These are phyloP conservation scores for Corvus hawaiiensis DNA, from an alignment of 2,113 vertebrate genomes.

Conservation along the genomic window DNA sequence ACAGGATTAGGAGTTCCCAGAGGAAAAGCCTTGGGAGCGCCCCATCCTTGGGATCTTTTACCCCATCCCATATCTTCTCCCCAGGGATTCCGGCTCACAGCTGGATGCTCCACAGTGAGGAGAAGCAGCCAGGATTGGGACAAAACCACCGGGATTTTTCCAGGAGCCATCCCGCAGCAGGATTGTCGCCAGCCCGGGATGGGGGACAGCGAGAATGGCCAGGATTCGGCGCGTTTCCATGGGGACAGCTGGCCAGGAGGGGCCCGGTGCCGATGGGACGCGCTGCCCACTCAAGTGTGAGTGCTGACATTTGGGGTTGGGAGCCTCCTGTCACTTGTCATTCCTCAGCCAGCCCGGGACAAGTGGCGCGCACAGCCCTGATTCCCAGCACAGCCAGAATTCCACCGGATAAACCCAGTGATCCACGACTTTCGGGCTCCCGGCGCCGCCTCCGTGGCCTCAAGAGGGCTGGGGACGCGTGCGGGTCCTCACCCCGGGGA, in stretches of 20 bases:
- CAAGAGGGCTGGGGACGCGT: accelerated
- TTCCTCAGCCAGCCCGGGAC: background rate
- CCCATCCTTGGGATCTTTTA: background rate
- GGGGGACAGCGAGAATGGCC: accelerated
- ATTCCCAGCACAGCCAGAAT: background rate
- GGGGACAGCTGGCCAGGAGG: background rate
- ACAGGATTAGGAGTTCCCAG: background rate
- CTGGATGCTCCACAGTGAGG: accelerated
- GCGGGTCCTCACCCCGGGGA: accelerated
- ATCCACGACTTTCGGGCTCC: accelerated
- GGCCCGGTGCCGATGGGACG: accelerated
- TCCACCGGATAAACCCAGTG: background rate
- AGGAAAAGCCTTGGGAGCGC: background rate
- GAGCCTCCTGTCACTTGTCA: background rate
- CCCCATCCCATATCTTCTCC: background rate
- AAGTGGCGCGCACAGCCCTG: accelerated
- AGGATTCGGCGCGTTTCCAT: background rate
- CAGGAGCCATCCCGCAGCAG: accelerated
- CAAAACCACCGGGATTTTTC: background rate
- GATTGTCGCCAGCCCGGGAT: accelerated
- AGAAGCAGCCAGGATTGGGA: background rate
- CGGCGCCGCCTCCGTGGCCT: accelerated
- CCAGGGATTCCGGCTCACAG: background rate
- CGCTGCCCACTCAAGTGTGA: background rate
- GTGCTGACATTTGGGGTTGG: background rate